These are phyloP conservation scores for Pachyuromys duprasi DNA, from an alignment of 2,797 vertebrate species.

Conservation along the genomic window DNA sequence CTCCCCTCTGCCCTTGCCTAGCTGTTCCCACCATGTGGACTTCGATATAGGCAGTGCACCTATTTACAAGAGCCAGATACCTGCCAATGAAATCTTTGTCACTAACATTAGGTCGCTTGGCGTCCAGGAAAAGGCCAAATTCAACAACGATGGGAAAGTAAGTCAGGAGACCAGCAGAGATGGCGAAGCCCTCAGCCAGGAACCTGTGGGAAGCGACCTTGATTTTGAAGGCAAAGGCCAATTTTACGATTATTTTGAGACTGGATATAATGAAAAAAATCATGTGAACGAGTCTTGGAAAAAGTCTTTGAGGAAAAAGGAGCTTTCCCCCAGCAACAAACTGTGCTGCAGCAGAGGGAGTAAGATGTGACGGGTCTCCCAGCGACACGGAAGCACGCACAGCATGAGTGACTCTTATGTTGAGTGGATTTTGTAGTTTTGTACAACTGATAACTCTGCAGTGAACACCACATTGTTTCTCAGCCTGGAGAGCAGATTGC, in stretches of 20 bases:
- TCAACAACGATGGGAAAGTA: constrained; percentile 80
- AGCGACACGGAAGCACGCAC: constrained; percentile 79
- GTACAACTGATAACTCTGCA: constrained; percentile 86
- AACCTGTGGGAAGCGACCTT: constrained; percentile 84
- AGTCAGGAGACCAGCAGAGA: constrained; percentile 83
- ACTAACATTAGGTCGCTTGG: constrained; percentile 83
- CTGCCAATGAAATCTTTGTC: constrained; percentile 87
- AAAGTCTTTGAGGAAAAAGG: constrained; percentile 89
- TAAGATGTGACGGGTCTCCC: constrained; percentile 89
- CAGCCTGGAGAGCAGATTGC: constrained; percentile 84
- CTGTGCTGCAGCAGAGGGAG: constrained; percentile 91
- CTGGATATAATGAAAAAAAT: constrained; percentile 87
- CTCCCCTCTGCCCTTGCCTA: constrained; percentile 88
- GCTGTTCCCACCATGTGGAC: constrained; percentile 88
- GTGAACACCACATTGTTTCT: constrained; percentile 77
- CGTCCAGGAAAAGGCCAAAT: constrained; percentile 86
- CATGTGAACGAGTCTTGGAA: constrained; percentile 89
- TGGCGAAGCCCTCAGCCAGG: constrained; percentile 80
- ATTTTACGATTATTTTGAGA: constrained; percentile 89
- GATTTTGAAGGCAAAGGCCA: constrained; percentile 88
- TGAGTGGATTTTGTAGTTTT: constrained; percentile 88
- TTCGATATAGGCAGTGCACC: constrained; percentile 83
- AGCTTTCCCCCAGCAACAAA: constrained; percentile 87
- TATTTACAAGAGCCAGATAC: constrained; percentile 87
- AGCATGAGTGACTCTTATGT: constrained; percentile 84